These are phyloP conservation scores for Oxyruncus cristatus DNA, from an alignment of 2,113 vertebrate genomes.

Conservation along the genomic window DNA sequence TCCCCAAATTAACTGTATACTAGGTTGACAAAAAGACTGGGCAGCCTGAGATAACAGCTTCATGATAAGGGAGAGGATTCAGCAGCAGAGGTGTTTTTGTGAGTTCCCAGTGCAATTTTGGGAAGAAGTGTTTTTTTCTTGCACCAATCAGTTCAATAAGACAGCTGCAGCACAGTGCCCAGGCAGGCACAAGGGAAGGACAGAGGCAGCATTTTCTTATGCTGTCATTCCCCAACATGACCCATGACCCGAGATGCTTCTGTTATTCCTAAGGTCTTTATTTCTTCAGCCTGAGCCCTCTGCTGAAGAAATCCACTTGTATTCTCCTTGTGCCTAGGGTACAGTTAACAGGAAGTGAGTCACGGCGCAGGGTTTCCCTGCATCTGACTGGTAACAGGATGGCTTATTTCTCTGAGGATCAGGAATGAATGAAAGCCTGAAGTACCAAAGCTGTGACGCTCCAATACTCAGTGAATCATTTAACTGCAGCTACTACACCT, in stretches of 20 bases:
- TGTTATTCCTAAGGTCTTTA: not conserved
- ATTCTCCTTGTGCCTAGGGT: not conserved
- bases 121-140: not conserved
- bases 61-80: not conserved
- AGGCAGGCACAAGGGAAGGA: not conserved
- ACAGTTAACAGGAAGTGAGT: not conserved
- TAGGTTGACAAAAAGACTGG: not conserved
- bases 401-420: slow-evolving; percentile 14
- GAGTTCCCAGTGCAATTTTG: not conserved
- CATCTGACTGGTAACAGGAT: not conserved
- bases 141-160: not conserved
- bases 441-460: not conserved
- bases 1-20: not conserved
- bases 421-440: not conserved
- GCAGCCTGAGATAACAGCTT: not conserved
- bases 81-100: not conserved
- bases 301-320: not conserved
- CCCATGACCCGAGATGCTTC: not conserved
- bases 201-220: not conserved
- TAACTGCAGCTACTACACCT: not conserved
- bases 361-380: not conserved
- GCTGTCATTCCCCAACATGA: not conserved
- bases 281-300: not conserved
- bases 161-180: not conserved
- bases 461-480: not conserved